Evolutionary conservation across 2,113 vertebrate genomes (phyloP).

Genomic region (Oreochromis tanganicae): DNA sequence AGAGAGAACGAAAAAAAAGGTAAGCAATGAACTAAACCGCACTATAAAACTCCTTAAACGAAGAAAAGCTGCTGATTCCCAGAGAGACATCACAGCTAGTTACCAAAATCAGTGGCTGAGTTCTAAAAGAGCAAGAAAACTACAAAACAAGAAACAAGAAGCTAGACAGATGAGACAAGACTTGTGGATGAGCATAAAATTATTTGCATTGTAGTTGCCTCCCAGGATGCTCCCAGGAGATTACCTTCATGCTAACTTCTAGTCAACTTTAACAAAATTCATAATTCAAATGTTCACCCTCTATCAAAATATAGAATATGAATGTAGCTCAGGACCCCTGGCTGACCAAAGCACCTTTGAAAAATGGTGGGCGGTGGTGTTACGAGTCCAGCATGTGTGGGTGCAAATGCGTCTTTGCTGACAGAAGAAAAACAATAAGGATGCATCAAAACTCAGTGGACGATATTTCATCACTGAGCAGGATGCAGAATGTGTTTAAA

Average conservation of each 20-base stretch:
- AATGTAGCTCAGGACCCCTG: neutral
- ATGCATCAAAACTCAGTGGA: neutral
- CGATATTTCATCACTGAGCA: rapidly evolving
- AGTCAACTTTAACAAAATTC: neutral
- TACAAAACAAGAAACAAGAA: neutral
- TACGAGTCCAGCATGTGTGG: neutral
- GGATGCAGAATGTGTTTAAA: neutral
- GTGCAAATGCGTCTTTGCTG: neutral
- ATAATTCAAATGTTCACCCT: neutral
- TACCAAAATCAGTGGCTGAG: neutral
- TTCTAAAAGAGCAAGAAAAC: neutral
- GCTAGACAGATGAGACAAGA: neutral
- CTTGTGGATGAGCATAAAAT: neutral
- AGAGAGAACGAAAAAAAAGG: neutral
- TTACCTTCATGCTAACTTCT: neutral
- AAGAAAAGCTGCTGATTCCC: neutral
- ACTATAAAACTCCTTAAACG: neutral
- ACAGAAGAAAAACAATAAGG: neutral
- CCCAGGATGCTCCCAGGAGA: neutral
- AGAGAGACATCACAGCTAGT: neutral
- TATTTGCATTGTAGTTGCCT: neutral
- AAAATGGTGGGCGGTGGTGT: neutral
- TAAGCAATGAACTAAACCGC: rapidly evolving
- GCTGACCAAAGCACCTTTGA: neutral
- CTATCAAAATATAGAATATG: neutral